Evolutionary conservation across 2,888 invertebrate genomes (phyloP), one percentile per base, ranked within the genome.

Genomic region (Desoria tigrina): DNA sequence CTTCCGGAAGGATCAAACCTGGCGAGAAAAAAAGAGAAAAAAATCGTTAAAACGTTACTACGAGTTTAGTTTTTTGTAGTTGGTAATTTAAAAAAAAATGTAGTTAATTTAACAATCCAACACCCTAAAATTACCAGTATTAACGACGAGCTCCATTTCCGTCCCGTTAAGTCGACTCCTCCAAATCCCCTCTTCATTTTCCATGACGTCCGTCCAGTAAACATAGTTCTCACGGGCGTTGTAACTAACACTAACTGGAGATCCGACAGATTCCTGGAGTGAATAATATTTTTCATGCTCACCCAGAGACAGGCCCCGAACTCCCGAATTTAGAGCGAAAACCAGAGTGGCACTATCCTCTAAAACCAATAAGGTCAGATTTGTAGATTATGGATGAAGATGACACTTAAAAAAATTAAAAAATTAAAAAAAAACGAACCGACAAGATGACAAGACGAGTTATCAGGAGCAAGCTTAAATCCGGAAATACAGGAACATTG

Each of bases 151-250:
- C 42, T 57, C 7, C 4, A 23, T 3, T 24, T 42, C 32, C 2
- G 27, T 37, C 14, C 89, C 88, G 75, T 88, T 85, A 1, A 86
- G 81, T 14, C 81, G 80, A 0, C 88, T 84, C 66, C 86, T 84
- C 45, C 87, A 84, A 71, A 92, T 89, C 11, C 87, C 84, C 79
- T 90, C 89, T n/a, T 86, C 85, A 2, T 87, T 88, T 3, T 85
- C 79, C 1, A 85, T 84, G 1, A 88, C 85, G 75, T 90, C 88
- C 3, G 90, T 88, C 92, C 92, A 93, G 78, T 90, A 92, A 28
- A 91, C 79, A 72, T 86, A 82, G 2, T 82, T 81, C 0, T 88
- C 88, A 16, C 61, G 39, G 2, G 76, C 74, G 77, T 92, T 90
- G 74, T 84, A 87, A 0, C 87, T 82, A 0, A 93, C 86, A 1